phyloP scores from a whole-genome alignment of 2,797 vertebrate genomes.

The Eutrigla gurnardus region DNA sequence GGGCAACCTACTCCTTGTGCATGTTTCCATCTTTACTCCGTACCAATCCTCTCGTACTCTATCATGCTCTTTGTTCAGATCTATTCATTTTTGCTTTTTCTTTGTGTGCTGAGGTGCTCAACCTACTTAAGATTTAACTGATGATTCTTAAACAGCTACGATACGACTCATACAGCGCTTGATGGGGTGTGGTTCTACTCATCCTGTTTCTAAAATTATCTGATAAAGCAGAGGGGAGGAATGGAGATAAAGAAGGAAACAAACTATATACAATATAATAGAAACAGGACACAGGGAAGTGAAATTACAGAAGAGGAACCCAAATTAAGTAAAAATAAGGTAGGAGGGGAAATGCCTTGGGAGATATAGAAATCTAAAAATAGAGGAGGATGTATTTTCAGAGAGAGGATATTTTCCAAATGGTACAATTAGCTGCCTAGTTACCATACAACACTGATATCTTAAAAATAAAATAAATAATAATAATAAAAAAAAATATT shows the following conservation, averaged over 20 bases:
- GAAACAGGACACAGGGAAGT: neutral
- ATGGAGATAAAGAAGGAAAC: neutral
- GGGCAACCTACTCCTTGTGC: conserved; percentile 53
- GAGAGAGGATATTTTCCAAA: conserved; percentile 1
- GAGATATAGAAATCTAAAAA: conserved; percentile 28
- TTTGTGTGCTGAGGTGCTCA: neutral
- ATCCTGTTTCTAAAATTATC: neutral
- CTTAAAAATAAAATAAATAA: too few relatives aligned
- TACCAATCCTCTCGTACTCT: neutral
- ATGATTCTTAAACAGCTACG: neutral
- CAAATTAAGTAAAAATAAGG: neutral
- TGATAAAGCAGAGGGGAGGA: conserved; percentile 1
- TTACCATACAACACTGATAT: neutral
- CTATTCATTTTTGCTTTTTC: neutral
- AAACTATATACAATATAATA: neutral
- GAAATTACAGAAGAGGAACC: neutral
- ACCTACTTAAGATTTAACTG: neutral
- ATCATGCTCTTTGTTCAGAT: conserved; percentile 2
- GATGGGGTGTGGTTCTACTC: neutral
- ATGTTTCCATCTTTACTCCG: conserved; percentile 11
- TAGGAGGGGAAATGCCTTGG: neutral
- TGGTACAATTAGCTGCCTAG: neutral
- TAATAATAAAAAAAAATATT: neutral
- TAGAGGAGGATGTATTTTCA: neutral
- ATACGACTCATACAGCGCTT: conserved; percentile 3